Base-by-base conservation (phyloP, 2,797 vertebrate species). In the Gambelia wislizenii region DNA sequence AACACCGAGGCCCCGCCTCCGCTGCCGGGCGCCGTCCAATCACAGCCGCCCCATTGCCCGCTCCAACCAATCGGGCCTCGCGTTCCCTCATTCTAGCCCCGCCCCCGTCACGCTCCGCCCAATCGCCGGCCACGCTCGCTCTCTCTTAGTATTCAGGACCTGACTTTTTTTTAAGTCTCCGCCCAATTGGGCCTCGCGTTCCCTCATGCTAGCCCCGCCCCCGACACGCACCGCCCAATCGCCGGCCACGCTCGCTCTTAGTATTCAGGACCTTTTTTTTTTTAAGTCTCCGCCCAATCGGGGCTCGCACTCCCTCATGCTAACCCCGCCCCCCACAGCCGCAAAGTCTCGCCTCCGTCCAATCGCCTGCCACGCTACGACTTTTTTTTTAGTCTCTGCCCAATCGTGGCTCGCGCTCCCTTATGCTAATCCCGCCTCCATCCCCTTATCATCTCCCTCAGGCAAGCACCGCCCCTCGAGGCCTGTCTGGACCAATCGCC, bases 351-450 rank as follows among this genome's bases (percentile, higher is more conserved):
- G 16, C 14, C 13, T 33, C 44, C 5, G 42, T 0, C 85, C 85
- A 77, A 76, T 76, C 52, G 49, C 9, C 1, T 33, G 6, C 36
- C 54, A 33, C 8, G 30, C 33, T 14, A 8, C 42, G 47, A 36
- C 49, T n/a, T 2, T 14, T 18, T 0, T 6, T 0, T 0, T 1
- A 1, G 6, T 12, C 12, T 1, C 27, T 13, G 47, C 2, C 77
- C 77, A 81, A 87, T 81, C 86, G 1, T 4, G 8, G 25, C 2
- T 20, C 39, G 36, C 9, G 12, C 54, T 27, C 16, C 67, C 10
- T n/a, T n/a, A n/a, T n/a, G n/a, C n/a, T n/a, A n/a, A n/a, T n/a
- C n/a, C n/a, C n/a, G n/a, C n/a, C n/a, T n/a, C n/a, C n/a, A n/a
- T n/a, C n/a, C n/a, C n/a, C n/a, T n/a, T n/a, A n/a, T n/a, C n/a